These are phyloP conservation scores for Salmo trutta DNA, from an alignment of 2,797 vertebrate genomes.

Conservation along the genomic window DNA sequence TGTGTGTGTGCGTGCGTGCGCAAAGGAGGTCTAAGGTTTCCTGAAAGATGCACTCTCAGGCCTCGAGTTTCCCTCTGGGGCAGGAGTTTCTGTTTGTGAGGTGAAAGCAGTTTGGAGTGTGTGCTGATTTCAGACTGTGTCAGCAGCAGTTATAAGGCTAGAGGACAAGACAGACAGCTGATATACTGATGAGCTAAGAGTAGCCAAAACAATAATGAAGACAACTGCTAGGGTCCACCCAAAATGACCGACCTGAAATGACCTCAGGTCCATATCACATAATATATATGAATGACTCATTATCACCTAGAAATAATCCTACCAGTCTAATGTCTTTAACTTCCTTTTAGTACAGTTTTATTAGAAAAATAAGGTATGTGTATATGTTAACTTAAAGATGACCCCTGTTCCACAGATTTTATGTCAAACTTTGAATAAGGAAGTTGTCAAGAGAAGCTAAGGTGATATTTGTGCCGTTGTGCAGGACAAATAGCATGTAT, in stretches of 20 bases:
- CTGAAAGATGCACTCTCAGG: neutral
- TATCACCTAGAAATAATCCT: neutral
- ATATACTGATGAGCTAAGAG: neutral
- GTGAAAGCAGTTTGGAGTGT: neutral
- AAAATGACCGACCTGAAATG: neutral
- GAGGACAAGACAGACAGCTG: neutral
- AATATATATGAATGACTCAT: neutral
- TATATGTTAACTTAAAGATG: no score
- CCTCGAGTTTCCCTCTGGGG: neutral
- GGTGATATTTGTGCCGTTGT: neutral
- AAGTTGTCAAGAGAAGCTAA: neutral
- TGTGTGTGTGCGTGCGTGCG: neutral
- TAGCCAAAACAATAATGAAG: neutral
- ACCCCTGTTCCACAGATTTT: neutral
- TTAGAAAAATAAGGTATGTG: no score
- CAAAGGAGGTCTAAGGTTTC: neutral
- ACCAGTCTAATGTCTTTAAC: no score
- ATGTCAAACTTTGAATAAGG: neutral
- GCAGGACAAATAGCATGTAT: conserved; percentile 42
- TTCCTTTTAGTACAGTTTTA: no score
- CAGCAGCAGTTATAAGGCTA: neutral
- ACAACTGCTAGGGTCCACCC: neutral
- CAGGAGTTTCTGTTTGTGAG: neutral
- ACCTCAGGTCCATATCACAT: neutral
- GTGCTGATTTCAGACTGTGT: neutral